These are phyloP conservation scores for Tetanocera ferruginea DNA, from an alignment of 2,888 invertebrate species.

Conservation along the genomic window DNA sequence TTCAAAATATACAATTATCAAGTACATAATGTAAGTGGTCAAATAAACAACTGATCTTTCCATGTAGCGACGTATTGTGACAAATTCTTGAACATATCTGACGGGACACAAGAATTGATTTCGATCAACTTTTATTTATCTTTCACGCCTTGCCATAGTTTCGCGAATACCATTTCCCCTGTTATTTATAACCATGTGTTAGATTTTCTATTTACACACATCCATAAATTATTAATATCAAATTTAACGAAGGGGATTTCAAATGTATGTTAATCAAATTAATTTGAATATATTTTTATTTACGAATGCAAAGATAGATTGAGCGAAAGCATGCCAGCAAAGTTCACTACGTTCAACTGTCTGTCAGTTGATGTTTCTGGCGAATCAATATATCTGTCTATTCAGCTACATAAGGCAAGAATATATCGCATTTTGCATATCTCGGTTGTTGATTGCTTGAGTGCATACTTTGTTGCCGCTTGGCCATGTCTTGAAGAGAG, in stretches of 20 bases:
- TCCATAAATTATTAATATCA: neutral
- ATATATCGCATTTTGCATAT: slow-evolving; percentile 2
- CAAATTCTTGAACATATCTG: too few species aligned
- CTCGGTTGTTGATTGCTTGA: slow-evolving; percentile 57
- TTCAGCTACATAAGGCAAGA: neutral
- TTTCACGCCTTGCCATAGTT: neutral
- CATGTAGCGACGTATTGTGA: too few species aligned
- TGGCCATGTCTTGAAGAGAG: neutral
- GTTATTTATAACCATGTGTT: neutral
- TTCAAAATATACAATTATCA: too few species aligned
- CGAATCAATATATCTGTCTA: neutral
- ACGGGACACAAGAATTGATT: too few species aligned
- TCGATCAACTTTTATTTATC: too few species aligned
- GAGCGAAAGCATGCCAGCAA: neutral
- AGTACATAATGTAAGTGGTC: too few species aligned
- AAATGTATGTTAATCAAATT: slow-evolving; percentile 15
- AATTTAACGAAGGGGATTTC: neutral
- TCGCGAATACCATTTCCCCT: neutral
- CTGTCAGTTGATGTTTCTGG: neutral
- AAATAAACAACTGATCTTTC: too few species aligned
- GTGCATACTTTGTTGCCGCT: slow-evolving; percentile 48
- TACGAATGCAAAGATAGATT: neutral
- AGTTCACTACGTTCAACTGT: neutral
- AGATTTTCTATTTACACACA: neutral
- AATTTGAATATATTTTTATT: neutral